Conservation (phyloP, 2,113 vertebrate genomes). For the Bothrops jararaca region DNA sequence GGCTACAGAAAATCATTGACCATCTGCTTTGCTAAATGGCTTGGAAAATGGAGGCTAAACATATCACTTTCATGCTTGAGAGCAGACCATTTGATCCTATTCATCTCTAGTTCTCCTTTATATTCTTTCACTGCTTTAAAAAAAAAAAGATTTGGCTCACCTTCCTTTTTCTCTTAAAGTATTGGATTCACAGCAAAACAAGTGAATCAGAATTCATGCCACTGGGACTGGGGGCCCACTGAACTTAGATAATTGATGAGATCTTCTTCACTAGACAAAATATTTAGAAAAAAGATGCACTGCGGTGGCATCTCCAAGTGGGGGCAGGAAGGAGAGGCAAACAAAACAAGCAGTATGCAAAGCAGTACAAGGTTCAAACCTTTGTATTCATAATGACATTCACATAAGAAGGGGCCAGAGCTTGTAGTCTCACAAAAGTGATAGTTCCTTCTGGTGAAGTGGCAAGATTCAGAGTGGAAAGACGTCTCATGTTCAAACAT, state of each 20-base stretch:
- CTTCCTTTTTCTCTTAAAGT: neutral
- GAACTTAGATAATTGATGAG: neutral
- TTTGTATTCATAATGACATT: neutral
- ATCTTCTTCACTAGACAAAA: neutral
- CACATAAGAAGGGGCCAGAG: neutral
- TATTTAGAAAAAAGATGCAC: neutral
- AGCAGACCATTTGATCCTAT: neutral
- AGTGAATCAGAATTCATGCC: neutral
- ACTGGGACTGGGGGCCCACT: neutral
- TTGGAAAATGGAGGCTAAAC: constrained; percentile 35
- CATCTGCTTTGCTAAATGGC: constrained; percentile 21
- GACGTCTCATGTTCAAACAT: neutral
- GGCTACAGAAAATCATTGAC: constrained; percentile 21
- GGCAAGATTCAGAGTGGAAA: neutral
- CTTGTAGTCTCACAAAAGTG: neutral
- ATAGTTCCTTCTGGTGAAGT: neutral
- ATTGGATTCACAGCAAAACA: neutral
- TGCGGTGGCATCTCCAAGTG: neutral
- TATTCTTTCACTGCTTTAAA: neutral
- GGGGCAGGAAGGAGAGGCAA: neutral
- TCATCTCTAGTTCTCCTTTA: neutral
- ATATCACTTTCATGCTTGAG: constrained; percentile 21
- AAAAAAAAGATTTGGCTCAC: neutral
- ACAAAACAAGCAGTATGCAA: neutral
- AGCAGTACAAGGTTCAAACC: neutral